These are phyloP conservation scores for Dasyprocta punctata DNA, from an alignment of 2,113 vertebrate genomes.

Conservation along the genomic window DNA sequence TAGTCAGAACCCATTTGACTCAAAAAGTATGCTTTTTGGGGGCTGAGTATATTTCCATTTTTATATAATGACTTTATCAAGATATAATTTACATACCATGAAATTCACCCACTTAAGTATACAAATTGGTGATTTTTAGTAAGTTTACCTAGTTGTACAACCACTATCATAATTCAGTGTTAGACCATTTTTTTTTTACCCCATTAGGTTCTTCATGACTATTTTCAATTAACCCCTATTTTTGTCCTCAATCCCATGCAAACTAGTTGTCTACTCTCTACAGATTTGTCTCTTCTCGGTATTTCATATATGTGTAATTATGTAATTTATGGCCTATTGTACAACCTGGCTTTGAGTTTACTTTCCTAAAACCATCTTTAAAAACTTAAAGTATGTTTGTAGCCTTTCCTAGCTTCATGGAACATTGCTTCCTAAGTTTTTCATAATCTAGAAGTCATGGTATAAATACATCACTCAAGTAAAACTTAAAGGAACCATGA, in stretches of 20 bases:
- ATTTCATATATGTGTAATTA: not conserved
- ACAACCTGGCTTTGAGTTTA: not conserved
- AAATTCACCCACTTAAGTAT: not conserved
- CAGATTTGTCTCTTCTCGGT: not conserved
- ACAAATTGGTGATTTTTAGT: conserved; percentile 13
- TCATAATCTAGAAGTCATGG: not conserved
- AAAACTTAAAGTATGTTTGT: not conserved
- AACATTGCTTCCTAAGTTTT: not conserved
- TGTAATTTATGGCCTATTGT: not conserved
- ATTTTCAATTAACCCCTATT: not conserved
- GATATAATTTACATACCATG: not conserved
- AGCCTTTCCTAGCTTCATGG: not conserved
- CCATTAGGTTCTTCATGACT: not conserved
- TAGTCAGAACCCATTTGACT: not conserved
- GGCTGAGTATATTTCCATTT: not conserved
- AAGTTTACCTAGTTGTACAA: not conserved
- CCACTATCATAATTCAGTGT: not conserved
- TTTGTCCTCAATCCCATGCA: not conserved
- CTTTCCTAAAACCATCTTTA: not conserved
- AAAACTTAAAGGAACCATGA: not conserved
- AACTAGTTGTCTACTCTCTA: not conserved
- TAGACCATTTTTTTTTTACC: not conserved
- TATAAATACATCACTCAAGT: not conserved
- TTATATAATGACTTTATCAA: not conserved
- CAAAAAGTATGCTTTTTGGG: not conserved